A percentile compares a stretch with the other conserved stretches of the same genome.
Conservation (phyloP, 37 sponge, comb jelly and placozoan species). For the Cladorhizidae sp. region DNA sequence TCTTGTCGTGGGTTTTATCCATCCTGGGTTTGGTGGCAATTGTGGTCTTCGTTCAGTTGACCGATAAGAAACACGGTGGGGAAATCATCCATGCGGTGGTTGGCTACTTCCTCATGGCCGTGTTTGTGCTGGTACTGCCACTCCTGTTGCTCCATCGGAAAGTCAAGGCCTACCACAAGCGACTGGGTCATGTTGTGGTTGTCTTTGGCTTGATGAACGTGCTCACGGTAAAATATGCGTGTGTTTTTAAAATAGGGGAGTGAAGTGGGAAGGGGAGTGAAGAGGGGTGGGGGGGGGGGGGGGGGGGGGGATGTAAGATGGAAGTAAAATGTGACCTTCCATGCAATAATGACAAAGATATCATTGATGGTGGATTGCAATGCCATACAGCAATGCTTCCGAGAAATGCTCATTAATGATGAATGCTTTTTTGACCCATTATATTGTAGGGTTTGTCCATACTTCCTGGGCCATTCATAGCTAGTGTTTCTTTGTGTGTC, state of each 20-base stretch:
- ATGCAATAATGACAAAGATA: background rate
- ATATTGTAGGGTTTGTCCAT: constrained; percentile 39
- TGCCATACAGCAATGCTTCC: no score
- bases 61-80: constrained; percentile 26
- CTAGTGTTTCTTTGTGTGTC: constrained; percentile 14
- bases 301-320: background rate
- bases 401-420: no score
- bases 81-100: constrained; percentile 35
- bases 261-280: background rate
- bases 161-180: constrained; percentile 18
- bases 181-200: constrained; percentile 35
- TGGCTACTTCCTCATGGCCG: constrained; percentile 37
- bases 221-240: constrained; percentile 35
- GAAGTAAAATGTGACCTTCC: background rate
- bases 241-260: no score
- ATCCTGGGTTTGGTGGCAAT: constrained; percentile 36
- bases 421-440: no score
- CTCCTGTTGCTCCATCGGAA: constrained; percentile 13
- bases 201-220: constrained; percentile 60
- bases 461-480: background rate
- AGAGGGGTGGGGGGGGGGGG: background rate
- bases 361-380: no score
- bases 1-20: background rate
- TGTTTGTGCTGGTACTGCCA: constrained; percentile 27
- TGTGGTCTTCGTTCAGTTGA: constrained; percentile 33